Percentiles rank a stretch among this genome's conserved stretches.
Evolutionary conservation across 1,140 invertebrate genomes (phyloP).

Genomic region (Drosophila nigrodunni): DNA sequence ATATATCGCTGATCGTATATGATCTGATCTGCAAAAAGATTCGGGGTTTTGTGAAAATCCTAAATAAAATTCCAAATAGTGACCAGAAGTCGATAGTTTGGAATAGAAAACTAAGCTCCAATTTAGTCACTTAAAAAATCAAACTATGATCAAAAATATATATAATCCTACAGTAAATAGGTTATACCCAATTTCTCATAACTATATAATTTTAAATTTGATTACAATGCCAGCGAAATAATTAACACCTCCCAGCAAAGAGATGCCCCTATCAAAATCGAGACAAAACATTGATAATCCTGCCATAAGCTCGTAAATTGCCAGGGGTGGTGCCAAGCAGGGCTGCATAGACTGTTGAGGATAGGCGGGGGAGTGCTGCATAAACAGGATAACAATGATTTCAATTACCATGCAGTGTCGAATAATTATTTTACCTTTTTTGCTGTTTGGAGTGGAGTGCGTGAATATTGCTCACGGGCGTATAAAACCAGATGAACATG

Average conservation of each 20-base stretch:
- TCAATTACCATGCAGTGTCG: slow-evolving; percentile 83
- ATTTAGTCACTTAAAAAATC: no score
- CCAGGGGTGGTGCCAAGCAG: slow-evolving; percentile 1
- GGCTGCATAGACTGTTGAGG: neutral
- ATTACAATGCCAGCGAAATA: slow-evolving; percentile 53
- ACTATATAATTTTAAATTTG: slow-evolving; percentile 52
- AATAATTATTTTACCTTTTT: slow-evolving; percentile 83
- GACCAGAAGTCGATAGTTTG: no score
- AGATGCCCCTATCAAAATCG: slow-evolving; percentile 41
- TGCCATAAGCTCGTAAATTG: slow-evolving; percentile 57
- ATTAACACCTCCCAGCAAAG: slow-evolving; percentile 59
- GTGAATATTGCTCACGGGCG: slow-evolving; percentile 84
- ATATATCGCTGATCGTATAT: no score
- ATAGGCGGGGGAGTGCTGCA: slow-evolving; percentile 23
- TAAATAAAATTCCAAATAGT: no score
- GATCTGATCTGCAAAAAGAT: no score
- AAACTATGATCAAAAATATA: no score
- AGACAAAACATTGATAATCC: slow-evolving; percentile 73
- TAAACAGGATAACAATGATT: slow-evolving; percentile 80
- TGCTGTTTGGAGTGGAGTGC: slow-evolving; percentile 45
- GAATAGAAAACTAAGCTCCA: no score
- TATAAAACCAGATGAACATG: slow-evolving; percentile 78
- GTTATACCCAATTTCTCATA: neutral
- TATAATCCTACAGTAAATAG: no score
- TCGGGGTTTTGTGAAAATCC: no score